Base-by-base conservation (phyloP, 2,888 invertebrate species). In the Nymphalis polychloros region DNA sequence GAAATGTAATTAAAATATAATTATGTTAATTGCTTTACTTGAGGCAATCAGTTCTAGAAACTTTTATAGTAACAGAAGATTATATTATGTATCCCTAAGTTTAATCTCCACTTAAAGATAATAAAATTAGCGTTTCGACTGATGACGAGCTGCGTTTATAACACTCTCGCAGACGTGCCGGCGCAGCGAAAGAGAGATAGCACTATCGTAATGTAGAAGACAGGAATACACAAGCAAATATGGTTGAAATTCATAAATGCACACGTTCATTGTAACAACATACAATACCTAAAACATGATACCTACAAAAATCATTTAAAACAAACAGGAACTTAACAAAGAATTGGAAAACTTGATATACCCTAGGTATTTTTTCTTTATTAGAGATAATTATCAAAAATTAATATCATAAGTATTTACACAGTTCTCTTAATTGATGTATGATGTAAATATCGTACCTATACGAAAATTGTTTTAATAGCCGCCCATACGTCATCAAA, bases 161-260 rank as follows among this genome's bases (percentile, higher is more conserved):
- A 68, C 71, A 71, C 69, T 68, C 78, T 74, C 74, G 83, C 84
- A 89, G 89, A 89, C 89, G 85, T 75, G 75, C 72, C 83, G 89
- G 88, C 88, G 87, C 86, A 84, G 82, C 74, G 73, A 73, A 82
- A 87, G 60, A 63, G 80, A 75, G 84, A 85, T 50, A 68, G 67
- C 62, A 23, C 13, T 52, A 71, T 69, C 60, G 7, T 72, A 55
- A 19, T 75, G 76, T 84, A 59, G 49, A 79, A 74, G 80, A 83
- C 20, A 4, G 61, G 68, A 68, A 67, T 64, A 50, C 23, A 23
- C 16, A 52, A 69, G 53, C 66, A 69, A 47, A 55, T 35, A 72
- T 69, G 63, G 70, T 66, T 50, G 64, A 70, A 64, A 57, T 62
- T 65, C 10, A 13, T 41, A 41, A 52, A 65, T 61, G 47, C 8